These are phyloP conservation scores for Chionoecetes opilio DNA, from an alignment of 1,140 invertebrate genomes.

Conservation along the genomic window DNA sequence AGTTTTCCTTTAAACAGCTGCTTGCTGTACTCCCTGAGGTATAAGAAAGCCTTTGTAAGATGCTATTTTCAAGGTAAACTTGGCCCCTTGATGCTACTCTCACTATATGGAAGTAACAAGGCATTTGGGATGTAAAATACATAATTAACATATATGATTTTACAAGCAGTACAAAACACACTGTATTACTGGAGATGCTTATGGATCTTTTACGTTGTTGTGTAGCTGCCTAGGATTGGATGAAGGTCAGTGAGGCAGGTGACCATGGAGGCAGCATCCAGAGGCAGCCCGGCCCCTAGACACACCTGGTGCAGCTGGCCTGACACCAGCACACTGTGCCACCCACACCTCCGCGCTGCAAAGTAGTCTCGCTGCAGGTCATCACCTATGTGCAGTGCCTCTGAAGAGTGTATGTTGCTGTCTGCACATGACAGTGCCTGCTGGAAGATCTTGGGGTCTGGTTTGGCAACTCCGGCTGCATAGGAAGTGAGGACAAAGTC, in stretches of 20 bases:
- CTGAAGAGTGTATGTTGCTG: conserved; percentile 54
- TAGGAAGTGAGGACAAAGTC: conserved; percentile 76
- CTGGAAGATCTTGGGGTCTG: conserved; percentile 72
- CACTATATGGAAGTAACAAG: background rate
- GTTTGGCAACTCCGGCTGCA: conserved; percentile 69
- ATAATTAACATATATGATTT: background rate
- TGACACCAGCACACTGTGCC: conserved; percentile 73
- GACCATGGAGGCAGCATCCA: conserved; percentile 75
- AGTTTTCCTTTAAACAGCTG: background rate
- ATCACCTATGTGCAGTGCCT: conserved; percentile 77
- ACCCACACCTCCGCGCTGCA: conserved; percentile 67
- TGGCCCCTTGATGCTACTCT: background rate
- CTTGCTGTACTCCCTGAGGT: background rate
- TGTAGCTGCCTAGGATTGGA: background rate
- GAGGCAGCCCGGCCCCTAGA: conserved; percentile 34
- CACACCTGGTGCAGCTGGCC: conserved; percentile 63
- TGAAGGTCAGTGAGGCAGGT: conserved; percentile 47
- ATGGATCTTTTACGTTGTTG: background rate
- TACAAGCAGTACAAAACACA: background rate
- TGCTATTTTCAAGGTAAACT: background rate
- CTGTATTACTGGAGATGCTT: background rate
- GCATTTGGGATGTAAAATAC: background rate
- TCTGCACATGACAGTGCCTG: conserved; percentile 55
- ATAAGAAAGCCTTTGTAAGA: background rate
- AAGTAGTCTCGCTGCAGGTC: conserved; percentile 74